A percentile compares a stretch with the other conserved stretches of the same genome.
These are phyloP conservation scores for Pseudolaguvia tuberculata DNA, from an alignment of 2,113 vertebrate species.

Conservation along the genomic window DNA sequence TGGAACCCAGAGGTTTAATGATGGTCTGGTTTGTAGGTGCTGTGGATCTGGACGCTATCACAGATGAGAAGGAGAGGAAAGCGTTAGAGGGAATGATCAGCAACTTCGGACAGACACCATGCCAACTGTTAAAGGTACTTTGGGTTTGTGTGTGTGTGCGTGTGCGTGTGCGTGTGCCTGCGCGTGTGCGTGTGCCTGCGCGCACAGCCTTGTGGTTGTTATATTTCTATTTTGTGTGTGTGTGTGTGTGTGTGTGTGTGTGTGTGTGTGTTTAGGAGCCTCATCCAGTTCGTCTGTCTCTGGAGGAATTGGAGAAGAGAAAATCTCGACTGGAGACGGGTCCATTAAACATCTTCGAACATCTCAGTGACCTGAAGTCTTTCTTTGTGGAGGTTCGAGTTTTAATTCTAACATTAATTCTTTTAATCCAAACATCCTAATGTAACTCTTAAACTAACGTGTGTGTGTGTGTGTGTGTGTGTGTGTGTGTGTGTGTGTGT, in stretches of 20 bases:
- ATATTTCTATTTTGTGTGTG: no score
- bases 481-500: slow-evolving; percentile 8
- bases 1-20: no score
- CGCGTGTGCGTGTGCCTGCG: not conserved
- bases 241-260: not conserved
- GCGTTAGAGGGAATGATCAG: slow-evolving; percentile 98
- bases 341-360: slow-evolving; percentile 84
- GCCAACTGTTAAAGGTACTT: slow-evolving; percentile 89
- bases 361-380: slow-evolving; percentile 89
- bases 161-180: not conserved
- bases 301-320: slow-evolving; percentile 85
- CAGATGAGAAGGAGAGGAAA: slow-evolving; percentile 93
- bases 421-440: no score
- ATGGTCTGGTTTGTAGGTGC: slow-evolving; percentile 70
- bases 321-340: slow-evolving; percentile 77
- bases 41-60: slow-evolving; percentile 93
- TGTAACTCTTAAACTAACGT: not conserved
- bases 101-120: slow-evolving; percentile 97
- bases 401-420: no score
- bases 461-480: slow-evolving; percentile 5
- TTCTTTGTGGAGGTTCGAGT: slow-evolving; percentile 89
- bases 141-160: not conserved
- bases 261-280: slow-evolving; percentile 74
- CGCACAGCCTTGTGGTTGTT: not conserved
- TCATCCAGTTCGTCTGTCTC: slow-evolving; percentile 84